Conservation (phyloP, 64 coral and sea anemone genomes). For the Pachyseris speciosa region DNA sequence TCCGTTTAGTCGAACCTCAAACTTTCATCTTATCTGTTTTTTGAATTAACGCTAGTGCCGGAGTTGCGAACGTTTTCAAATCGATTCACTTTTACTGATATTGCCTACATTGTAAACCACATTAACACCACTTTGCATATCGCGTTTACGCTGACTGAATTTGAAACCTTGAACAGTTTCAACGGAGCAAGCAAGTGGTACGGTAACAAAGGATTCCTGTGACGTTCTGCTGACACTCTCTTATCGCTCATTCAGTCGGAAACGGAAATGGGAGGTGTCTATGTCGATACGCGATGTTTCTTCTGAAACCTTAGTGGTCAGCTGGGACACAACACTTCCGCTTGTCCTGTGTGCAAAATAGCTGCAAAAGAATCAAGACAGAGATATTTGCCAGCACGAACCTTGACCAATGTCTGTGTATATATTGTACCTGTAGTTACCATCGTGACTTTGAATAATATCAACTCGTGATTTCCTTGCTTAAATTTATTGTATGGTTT, state of each 20-base stretch:
- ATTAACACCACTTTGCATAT: background rate
- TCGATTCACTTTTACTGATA: background rate
- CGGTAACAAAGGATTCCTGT: background rate
- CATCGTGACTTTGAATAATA: background rate
- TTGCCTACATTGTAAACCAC: background rate
- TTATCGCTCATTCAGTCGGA: constrained; percentile 36
- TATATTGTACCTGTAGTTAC: background rate
- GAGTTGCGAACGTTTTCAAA: background rate
- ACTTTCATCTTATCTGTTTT: background rate
- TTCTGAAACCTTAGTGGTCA: constrained; percentile 14
- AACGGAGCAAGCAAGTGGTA: background rate
- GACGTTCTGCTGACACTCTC: constrained; percentile 31
- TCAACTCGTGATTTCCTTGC: background rate
- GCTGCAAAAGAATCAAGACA: background rate
- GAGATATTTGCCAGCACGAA: background rate
- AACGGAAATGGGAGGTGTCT: constrained; percentile 54
- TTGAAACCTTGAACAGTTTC: background rate
- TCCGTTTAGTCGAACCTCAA: background rate
- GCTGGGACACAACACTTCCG: constrained; percentile 19
- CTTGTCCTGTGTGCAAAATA: constrained; percentile 1
- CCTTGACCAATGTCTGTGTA: background rate
- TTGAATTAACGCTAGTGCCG: background rate
- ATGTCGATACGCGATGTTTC: constrained; percentile 19
- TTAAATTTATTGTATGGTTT: background rate
- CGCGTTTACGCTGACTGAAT: background rate